Conservation (phyloP, 2,888 invertebrate genomes). For the Phrixothrix hirtus region DNA sequence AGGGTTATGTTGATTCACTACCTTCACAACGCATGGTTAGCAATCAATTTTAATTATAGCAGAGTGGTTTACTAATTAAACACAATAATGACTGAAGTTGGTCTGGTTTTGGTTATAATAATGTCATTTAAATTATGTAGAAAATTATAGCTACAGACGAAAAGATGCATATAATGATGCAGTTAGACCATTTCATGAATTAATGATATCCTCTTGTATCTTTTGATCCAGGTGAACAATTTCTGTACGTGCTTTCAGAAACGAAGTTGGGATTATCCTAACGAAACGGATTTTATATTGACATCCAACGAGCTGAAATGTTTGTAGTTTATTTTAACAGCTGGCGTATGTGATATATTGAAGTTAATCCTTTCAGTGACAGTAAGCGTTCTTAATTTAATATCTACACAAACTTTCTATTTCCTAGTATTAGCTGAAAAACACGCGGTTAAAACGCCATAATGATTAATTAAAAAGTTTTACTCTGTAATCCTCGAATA, state of each 20-base stretch:
- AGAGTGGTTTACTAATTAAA: slow-evolving; percentile 40
- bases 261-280: slow-evolving; percentile 21
- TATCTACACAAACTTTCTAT: not conserved
- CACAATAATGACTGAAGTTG: slow-evolving; percentile 31
- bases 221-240: slow-evolving; percentile 32
- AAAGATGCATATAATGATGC: slow-evolving; percentile 30
- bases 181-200: slow-evolving; percentile 27
- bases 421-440: slow-evolving; percentile 1
- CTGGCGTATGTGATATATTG: not conserved
- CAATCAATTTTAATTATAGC: slow-evolving; percentile 38
- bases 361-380: slow-evolving; percentile 1
- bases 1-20: slow-evolving; percentile 7
- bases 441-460: slow-evolving; percentile 11
- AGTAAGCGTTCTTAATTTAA: not conserved
- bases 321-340: slow-evolving; percentile 8
- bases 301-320: slow-evolving; percentile 13
- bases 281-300: slow-evolving; percentile 24
- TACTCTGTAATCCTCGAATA: slow-evolving; percentile 19
- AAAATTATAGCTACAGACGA: slow-evolving; percentile 30
- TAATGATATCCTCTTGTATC: slow-evolving; percentile 33
- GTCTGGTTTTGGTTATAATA: slow-evolving; percentile 29
- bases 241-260: slow-evolving; percentile 21
- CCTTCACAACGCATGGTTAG: slow-evolving; percentile 6
- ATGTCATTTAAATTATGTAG: slow-evolving; percentile 36
- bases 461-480: slow-evolving; percentile 32